These are phyloP conservation scores for Luidia sarsii DNA, from an alignment of 53 echinoderm and acorn worm genomes.

Conservation along the genomic window DNA sequence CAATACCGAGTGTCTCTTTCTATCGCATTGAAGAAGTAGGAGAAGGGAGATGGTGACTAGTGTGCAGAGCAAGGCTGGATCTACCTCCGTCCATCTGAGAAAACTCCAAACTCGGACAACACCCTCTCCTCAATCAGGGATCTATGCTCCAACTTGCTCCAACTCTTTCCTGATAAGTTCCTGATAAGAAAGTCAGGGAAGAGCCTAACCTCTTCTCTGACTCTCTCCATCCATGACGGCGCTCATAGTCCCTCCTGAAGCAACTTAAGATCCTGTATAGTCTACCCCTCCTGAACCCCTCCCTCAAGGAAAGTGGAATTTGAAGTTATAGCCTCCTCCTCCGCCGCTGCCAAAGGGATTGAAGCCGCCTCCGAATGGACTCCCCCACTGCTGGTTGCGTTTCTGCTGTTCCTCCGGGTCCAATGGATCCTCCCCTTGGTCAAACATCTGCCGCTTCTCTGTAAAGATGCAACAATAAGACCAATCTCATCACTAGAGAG, in stretches of 20 bases:
- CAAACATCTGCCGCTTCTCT: constrained; percentile 91
- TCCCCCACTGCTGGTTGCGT: constrained; percentile 74
- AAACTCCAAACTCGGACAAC: no score
- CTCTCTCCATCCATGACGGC: not conserved
- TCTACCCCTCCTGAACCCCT: not conserved
- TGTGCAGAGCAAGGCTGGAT: no score
- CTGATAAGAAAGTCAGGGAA: not conserved
- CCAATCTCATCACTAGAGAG: no score
- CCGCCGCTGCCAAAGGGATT: constrained; percentile 94
- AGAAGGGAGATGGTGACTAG: no score
- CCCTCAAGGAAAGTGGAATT: constrained; percentile 62
- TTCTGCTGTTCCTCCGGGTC: constrained; percentile 91
- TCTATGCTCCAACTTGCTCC: no score
- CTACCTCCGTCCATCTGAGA: no score
- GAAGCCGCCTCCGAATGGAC: constrained; percentile 84
- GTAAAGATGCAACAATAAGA: not conserved
- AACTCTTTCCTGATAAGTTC: no score
- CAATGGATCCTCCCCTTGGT: constrained; percentile 88
- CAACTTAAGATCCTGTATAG: no score
- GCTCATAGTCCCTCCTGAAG: not conserved
- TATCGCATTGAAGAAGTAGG: no score
- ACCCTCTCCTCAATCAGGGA: no score
- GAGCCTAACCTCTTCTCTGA: no score
- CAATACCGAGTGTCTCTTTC: no score
- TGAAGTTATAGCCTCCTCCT: constrained; percentile 62